Percentiles rank a stretch among this genome's conserved stretches.
Conservation (phyloP, 2,797 vertebrate species). For the Channallabes apus region DNA sequence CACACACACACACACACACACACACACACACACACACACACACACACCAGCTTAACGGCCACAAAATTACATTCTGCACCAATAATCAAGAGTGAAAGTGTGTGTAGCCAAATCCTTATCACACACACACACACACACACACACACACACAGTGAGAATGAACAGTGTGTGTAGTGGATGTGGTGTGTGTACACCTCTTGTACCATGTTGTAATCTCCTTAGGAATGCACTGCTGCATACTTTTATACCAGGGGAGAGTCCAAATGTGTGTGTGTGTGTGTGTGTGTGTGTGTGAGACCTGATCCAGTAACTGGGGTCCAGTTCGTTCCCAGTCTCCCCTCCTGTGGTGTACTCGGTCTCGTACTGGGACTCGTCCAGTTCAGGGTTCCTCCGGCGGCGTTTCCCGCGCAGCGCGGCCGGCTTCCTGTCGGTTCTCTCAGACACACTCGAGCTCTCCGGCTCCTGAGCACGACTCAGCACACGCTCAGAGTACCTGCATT, state of each 20-base stretch:
- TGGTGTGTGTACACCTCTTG: neutral
- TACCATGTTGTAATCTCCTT: constrained; percentile 16
- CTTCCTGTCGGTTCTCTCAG: constrained; percentile 70
- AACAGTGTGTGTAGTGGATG: neutral
- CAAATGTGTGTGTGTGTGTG: neutral
- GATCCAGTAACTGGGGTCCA: constrained; percentile 75
- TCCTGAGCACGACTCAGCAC: constrained; percentile 63
- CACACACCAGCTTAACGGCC: neutral
- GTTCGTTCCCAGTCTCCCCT: constrained; percentile 80
- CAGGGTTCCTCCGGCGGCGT: constrained; percentile 74
- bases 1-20: too few species aligned
- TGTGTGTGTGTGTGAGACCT: constrained; percentile 62
- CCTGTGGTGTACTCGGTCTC: constrained; percentile 90
- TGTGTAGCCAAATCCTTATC: neutral
- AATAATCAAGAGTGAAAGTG: neutral
- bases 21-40: constrained; percentile 4
- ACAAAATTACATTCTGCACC: neutral
- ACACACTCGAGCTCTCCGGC: constrained; percentile 73
- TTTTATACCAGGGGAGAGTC: neutral
- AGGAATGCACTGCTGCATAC: constrained; percentile 24
- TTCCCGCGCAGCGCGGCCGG: constrained; percentile 75
- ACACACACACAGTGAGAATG: neutral
- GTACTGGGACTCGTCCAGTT: constrained; percentile 83
- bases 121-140: neutral
- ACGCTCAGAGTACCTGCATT: constrained; percentile 69